These are phyloP conservation scores for Sialia sialis DNA, from an alignment of 2,113 vertebrate genomes.

Conservation along the genomic window DNA sequence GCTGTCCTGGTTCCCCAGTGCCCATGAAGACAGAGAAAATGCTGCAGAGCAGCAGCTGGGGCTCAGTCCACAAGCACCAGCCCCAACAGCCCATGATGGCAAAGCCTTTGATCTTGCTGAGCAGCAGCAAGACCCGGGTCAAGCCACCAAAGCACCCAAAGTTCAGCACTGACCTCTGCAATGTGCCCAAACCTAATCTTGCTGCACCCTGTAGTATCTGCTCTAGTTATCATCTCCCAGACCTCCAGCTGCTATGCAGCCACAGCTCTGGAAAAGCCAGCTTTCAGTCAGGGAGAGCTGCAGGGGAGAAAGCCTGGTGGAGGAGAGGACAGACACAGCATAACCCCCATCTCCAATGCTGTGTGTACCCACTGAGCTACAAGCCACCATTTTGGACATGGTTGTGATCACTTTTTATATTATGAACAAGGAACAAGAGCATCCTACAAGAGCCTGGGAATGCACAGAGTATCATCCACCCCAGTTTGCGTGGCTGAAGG, in stretches of 20 bases:
- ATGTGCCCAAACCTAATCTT: not conserved
- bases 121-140: not conserved
- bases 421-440: not conserved
- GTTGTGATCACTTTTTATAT: not conserved
- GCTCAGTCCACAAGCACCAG: not conserved
- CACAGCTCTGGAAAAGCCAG: not conserved
- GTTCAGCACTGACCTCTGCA: not conserved
- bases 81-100: not conserved
- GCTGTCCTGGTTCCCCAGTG: not conserved
- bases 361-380: not conserved
- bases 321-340: not conserved
- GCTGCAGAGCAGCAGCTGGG: not conserved
- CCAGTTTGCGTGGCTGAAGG: rapidly evolving
- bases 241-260: not conserved
- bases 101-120: not conserved
- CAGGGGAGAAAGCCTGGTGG: not conserved
- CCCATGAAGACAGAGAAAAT: not conserved
- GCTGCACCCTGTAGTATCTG: not conserved
- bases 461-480: not conserved
- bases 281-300: not conserved
- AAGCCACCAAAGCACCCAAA: not conserved
- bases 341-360: rapidly evolving
- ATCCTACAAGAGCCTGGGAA: not conserved
- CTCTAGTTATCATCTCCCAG: not conserved
- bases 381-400: not conserved